Percentiles rank a stretch among this genome's conserved stretches.
Conservation (phyloP, 2,797 vertebrate genomes). For the Protonibea diacanthus region DNA sequence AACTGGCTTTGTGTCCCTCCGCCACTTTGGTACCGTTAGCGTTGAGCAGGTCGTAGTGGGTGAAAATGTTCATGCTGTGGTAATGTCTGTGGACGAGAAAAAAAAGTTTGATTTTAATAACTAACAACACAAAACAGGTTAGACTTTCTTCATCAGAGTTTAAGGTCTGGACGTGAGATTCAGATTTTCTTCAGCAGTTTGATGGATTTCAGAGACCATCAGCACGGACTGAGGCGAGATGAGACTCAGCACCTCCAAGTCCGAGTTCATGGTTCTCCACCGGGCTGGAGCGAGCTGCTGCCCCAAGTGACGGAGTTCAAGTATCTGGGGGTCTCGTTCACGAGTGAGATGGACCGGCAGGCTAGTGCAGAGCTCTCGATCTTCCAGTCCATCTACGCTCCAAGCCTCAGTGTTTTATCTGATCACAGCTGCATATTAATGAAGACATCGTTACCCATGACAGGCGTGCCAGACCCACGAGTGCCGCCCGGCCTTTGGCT, state of each 20-base stretch:
- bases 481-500: constrained; percentile 96
- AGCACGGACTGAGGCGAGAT: too few species aligned
- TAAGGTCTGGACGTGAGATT: background rate
- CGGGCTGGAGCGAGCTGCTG: too few species aligned
- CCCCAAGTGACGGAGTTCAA: too few species aligned
- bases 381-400: too few species aligned
- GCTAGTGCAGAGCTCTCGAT: too few species aligned
- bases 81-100: constrained; percentile 88
- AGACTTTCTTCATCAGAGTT: background rate
- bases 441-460: constrained; percentile 87
- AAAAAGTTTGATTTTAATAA: background rate
- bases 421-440: background rate
- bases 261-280: too few species aligned
- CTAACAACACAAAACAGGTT: too few species aligned
- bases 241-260: background rate
- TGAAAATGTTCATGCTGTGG: constrained; percentile 99
- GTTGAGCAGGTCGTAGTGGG: constrained; percentile 95
- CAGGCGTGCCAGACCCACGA: constrained; percentile 99
- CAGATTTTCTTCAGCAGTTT: background rate
- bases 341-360: too few species aligned
- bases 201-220: too few species aligned
- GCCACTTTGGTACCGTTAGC: constrained; percentile 95
- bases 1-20: constrained; percentile 98
- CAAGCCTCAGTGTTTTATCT: background rate
- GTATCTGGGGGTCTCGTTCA: too few species aligned